These are phyloP conservation scores for Orthosia cruda DNA, from an alignment of 2,888 invertebrate genomes.

Conservation along the genomic window DNA sequence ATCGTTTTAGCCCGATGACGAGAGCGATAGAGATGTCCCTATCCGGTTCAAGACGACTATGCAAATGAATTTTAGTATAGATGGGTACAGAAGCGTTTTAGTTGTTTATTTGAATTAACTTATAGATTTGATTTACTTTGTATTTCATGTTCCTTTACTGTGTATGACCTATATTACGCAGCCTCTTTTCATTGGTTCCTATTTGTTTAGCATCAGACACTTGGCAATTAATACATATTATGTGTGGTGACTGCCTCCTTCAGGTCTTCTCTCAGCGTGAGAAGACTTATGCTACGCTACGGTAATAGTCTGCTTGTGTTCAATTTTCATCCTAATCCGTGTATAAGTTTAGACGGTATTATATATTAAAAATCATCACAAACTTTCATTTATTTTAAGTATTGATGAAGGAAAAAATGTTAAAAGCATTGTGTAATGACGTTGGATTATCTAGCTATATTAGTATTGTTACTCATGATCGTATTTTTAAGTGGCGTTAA, in stretches of 20 bases:
- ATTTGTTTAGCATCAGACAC: no score
- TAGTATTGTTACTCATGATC: conserved; percentile 10
- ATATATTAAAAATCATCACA: background rate
- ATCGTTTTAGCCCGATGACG: conserved; percentile 57
- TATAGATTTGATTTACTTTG: no score
- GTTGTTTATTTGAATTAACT: background rate
- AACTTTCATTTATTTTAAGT: conserved; percentile 5
- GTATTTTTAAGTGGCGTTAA: conserved; percentile 34
- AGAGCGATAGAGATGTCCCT: conserved; percentile 63
- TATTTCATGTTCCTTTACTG: background rate
- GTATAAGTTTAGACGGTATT: no score
- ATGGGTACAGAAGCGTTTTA: conserved; percentile 28
- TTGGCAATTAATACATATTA: no score
- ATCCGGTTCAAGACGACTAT: conserved; percentile 57
- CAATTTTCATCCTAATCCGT: background rate
- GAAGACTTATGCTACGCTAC: no score
- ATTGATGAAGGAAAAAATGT: background rate
- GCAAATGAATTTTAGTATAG: conserved; percentile 59
- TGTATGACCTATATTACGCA: no score
- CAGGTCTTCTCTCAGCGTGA: no score
- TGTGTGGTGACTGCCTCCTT: no score
- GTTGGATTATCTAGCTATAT: background rate
- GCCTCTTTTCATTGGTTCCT: no score
- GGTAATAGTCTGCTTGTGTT: background rate
- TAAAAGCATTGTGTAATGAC: conserved; percentile 33